Evolutionary conservation across 2,797 vertebrate genomes (phyloP).

Genomic region (Cuculus canorus): DNA sequence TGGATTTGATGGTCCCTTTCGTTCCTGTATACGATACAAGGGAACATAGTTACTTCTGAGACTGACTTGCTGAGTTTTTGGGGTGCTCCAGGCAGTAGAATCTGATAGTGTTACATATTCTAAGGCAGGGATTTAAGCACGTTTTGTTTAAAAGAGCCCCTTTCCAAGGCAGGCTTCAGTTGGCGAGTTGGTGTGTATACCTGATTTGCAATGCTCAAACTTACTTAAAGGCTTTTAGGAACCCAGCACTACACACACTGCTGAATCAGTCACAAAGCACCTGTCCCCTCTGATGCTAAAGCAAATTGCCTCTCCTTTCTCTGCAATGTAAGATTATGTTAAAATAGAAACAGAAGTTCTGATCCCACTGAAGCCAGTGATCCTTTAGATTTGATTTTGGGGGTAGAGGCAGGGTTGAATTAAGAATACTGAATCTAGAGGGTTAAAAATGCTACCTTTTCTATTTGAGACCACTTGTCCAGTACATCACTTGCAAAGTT

Average conservation of each 20-base stretch:
- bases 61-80: background rate
- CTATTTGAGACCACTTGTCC: slow-evolving; percentile 78
- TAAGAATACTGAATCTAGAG: background rate
- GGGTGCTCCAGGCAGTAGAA: background rate
- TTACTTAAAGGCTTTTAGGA: background rate
- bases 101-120: background rate
- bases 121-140: background rate
- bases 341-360: background rate
- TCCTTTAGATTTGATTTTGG: background rate
- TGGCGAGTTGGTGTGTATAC: background rate
- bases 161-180: background rate
- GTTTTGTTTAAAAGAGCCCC: background rate
- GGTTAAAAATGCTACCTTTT: slow-evolving; percentile 73
- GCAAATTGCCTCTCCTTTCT: background rate
- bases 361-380: background rate
- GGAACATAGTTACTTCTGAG: background rate
- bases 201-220: background rate
- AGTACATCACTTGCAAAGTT: slow-evolving; percentile 83
- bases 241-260: background rate
- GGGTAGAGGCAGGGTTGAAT: background rate
- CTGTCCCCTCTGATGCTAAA: background rate
- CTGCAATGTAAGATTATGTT: background rate
- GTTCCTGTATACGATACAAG: slow-evolving; percentile 36
- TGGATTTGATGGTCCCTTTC: slow-evolving; percentile 63
- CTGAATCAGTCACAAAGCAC: background rate